These are phyloP conservation scores for Phortica variegata DNA, from an alignment of 1,140 invertebrate genomes.

Conservation along the genomic window DNA sequence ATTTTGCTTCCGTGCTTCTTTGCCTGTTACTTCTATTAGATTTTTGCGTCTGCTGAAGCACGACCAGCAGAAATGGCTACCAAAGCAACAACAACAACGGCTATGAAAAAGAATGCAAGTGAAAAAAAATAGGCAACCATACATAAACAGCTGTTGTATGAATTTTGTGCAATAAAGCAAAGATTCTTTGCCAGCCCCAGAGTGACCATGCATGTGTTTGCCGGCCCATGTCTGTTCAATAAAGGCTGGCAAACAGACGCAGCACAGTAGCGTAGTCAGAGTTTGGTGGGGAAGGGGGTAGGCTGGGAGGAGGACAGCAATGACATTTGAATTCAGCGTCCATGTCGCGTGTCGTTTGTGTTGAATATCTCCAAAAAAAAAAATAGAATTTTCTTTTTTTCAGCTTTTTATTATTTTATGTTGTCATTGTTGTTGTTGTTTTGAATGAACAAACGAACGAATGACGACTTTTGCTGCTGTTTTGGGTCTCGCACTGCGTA, in stretches of 20 bases:
- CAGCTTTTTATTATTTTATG: too few relatives aligned
- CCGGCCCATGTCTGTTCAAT: too few relatives aligned
- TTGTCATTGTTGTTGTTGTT: too few relatives aligned
- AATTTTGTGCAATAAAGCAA: slow-evolving; percentile 40
- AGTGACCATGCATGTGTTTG: too few relatives aligned
- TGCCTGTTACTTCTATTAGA: slow-evolving; percentile 41
- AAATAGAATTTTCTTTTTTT: too few relatives aligned
- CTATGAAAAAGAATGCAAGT: slow-evolving; percentile 7
- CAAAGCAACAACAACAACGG: too few relatives aligned
- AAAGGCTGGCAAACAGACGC: neutral
- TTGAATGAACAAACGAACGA: too few relatives aligned
- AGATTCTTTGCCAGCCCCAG: too few relatives aligned
- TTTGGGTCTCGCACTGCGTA: too few relatives aligned
- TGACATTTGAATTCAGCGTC: neutral
- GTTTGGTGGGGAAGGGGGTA: slow-evolving; percentile 5
- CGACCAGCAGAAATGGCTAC: slow-evolving; percentile 6
- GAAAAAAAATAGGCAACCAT: slow-evolving; percentile 4
- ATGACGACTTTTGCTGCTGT: too few relatives aligned
- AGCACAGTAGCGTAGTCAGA: neutral
- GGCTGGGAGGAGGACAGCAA: neutral
- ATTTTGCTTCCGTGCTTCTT: slow-evolving; percentile 5
- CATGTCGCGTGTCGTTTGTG: neutral
- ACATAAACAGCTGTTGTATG: slow-evolving; percentile 42
- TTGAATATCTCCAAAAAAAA: slow-evolving; percentile 42
- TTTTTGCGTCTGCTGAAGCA: slow-evolving; percentile 15